Evolutionary conservation across 2,888 invertebrate species (phyloP).

Genomic region (Clusia tigrina): DNA sequence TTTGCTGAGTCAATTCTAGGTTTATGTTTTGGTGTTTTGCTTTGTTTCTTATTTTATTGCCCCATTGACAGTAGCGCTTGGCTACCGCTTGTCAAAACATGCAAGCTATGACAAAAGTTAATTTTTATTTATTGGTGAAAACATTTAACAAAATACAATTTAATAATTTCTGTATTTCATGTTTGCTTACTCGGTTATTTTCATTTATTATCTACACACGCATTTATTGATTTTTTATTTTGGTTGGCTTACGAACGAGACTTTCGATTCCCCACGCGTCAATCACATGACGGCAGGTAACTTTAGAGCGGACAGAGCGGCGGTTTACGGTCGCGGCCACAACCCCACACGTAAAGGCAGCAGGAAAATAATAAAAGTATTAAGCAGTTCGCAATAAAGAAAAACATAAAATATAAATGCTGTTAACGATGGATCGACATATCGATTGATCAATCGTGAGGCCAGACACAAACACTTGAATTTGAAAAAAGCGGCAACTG

Average conservation of each 20-base stretch:
- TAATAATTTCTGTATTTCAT: not conserved
- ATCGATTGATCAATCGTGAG: conserved; percentile 26
- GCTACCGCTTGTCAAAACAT: conserved; percentile 4
- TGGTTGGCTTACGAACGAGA: no score
- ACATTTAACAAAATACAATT: not conserved
- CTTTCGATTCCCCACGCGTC: conserved; percentile 25
- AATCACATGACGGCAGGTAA: conserved; percentile 36
- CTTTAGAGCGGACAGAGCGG: conserved; percentile 13
- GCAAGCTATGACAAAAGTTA: not conserved
- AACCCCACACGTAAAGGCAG: conserved; percentile 2
- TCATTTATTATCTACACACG: not conserved
- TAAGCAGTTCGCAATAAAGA: no score
- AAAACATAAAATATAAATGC: conserved; percentile 12
- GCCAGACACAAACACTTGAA: conserved; percentile 16
- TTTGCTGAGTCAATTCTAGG: not conserved
- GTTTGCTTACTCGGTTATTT: not conserved
- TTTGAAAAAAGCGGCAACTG: conserved; percentile 17
- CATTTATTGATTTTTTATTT: no score
- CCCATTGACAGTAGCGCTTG: not conserved
- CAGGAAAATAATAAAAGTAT: conserved; percentile 15
- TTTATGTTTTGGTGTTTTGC: not conserved
- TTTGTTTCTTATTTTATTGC: not conserved
- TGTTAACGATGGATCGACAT: no score
- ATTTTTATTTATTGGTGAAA: conserved; percentile 2
- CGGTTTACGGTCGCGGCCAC: conserved; percentile 4